Evolutionary conservation across 2,797 vertebrate genomes (phyloP), one percentile per base, ranked within the genome.

Genomic region (Apogon hyalosoma): DNA sequence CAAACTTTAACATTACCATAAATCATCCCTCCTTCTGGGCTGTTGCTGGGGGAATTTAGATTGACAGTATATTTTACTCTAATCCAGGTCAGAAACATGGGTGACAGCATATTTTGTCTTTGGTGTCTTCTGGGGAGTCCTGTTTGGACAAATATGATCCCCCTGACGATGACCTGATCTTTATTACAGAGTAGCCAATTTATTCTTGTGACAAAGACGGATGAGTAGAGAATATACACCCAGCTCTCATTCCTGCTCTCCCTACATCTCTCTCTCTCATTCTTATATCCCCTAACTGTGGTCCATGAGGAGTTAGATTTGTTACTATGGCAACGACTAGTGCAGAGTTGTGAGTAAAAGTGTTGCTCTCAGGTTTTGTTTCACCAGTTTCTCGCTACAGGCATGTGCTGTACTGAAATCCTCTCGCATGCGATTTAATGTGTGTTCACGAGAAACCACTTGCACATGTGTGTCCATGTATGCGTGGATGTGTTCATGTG

Each of bases 261-360:
- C 39, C 41, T 47, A 40, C 28, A 42, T 72, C 50, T n/a, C 45
- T 61, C 50, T 16, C 45, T 61, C 56, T 70, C 46, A 50, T 64
- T 48, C 48, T 67, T 60, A 47, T 42, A 68, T 55, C 28, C 55
- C 75, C 24, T 59, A 19, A 46, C 47, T 39, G 58, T 49, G 21
- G 74, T 63, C 69, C 72, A 49, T 0, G 12, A 72, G 72, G 75
- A 74, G 43, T 75, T 72, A 2, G 40, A 73, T 69, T 65, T 70
- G 87, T 93, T 84, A 51, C 90, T 73, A 91, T 90, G 81, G 90
- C 87, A 91, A 93, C 92, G 53, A 47, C 47, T 15, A 42, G 50
- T 77, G 58, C 47, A 74, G 60, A 55, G 48, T 62, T 73, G 75
- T 65, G 56, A 63, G 62, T 77, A 68, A 73, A 65, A 67, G 52